These are phyloP conservation scores for Pogonocichla stellata DNA, from an alignment of 2,113 vertebrate species.

Conservation along the genomic window DNA sequence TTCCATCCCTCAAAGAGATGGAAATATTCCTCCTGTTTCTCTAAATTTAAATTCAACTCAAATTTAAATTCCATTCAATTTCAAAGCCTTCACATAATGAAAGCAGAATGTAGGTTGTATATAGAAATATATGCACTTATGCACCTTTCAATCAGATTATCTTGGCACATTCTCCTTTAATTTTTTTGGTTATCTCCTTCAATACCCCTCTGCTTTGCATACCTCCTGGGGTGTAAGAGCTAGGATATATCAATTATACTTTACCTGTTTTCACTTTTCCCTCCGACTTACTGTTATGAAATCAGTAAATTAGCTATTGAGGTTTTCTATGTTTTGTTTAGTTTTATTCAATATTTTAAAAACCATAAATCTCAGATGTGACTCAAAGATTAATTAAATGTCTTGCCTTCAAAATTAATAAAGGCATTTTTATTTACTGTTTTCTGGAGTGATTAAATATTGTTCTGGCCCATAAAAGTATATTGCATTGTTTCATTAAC, in stretches of 20 bases:
- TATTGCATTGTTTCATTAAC: neutral
- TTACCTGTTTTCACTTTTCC: neutral
- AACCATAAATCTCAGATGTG: neutral
- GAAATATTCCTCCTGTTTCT: neutral
- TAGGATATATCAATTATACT: neutral
- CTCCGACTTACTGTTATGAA: neutral
- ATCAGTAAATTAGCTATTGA: neutral
- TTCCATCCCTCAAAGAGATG: neutral
- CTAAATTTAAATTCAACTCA: neutral
- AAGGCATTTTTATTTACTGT: neutral
- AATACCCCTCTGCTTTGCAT: neutral
- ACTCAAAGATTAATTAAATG: neutral
- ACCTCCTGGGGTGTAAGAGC: neutral
- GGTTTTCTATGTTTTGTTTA: neutral
- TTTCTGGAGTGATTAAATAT: neutral
- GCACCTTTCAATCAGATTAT: neutral
- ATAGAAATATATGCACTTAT: neutral
- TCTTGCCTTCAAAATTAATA: neutral
- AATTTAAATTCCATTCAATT: neutral
- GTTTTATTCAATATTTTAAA: neutral
- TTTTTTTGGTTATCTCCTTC: neutral
- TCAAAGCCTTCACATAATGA: neutral
- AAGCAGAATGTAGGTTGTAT: neutral
- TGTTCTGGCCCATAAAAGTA: neutral
- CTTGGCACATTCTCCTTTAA: neutral